Base-by-base conservation (phyloP, 1,140 invertebrate genomes). In the Spodoptera frugiperda region DNA sequence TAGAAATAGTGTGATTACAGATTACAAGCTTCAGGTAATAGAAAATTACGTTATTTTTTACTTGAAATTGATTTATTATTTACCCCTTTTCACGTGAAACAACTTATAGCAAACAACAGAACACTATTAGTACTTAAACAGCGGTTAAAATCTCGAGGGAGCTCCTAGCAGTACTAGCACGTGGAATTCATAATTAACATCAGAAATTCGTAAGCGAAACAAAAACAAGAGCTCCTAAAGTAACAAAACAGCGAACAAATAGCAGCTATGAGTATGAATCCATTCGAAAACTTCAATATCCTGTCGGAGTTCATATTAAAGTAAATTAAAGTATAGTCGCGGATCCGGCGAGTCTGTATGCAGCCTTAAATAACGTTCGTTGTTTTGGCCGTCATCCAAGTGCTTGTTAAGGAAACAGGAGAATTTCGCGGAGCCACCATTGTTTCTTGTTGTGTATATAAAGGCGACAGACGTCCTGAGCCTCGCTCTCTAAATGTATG, bases 401-500 rank as follows among this genome's bases (percentile, higher is more conserved):
- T 86, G 88, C 90, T 91, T 91, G 90, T 91, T 89, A 90, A 89
- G 87, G 90, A 89, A 91, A 85, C 84, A 85, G 78, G 80, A 78
- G 86, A 87, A 80, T 90, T 89, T 86, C 86, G 84, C 71, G 80
- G 54, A 87, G 82, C 86, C 82, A 84, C 79, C 79, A 84, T 87
- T 88, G 87, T 85, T 89, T 89, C 87, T 90, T 86, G 85, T 86
- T 89, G 83, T 86, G 82, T 82, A 86, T 73, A 84, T 84, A 79
- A 75, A 75, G 54, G 67, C 53, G 72, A 79, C 72, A 71, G 71
- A 73, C 55, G 63, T 67, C 63, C 71, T 21, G 39, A 46, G 71
- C 51, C 71, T 57, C 54, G 55, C 55, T n/a, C 46, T 61, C 12
- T 48, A 51, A 73, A 61, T 72, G 68, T 72, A 72, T 72, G 68